phyloP scores from a whole-genome alignment of 2,113 vertebrate species.

The Clarias magur region DNA sequence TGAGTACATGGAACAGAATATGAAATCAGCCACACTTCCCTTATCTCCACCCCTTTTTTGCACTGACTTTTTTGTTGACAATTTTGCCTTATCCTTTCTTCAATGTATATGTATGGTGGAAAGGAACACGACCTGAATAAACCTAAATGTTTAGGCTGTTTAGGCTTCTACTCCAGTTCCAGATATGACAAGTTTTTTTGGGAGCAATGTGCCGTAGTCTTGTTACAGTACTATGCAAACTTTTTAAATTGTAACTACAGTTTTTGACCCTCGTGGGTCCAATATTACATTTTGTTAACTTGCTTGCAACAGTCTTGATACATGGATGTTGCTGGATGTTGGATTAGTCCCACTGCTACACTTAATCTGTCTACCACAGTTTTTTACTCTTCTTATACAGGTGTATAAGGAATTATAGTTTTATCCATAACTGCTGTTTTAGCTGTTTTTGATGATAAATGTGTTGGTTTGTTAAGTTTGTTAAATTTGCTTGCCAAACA shows the following conservation, averaged over 20 bases:
- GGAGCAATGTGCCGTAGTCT: background rate
- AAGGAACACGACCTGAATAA: background rate
- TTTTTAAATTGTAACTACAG: background rate
- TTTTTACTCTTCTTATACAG: background rate
- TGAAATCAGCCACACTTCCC: background rate
- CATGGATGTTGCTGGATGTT: background rate
- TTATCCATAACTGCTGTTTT: background rate
- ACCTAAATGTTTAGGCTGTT: too few species aligned
- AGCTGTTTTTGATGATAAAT: background rate
- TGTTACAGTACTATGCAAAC: background rate
- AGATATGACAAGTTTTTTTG: background rate
- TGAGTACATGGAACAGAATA: slow-evolving; percentile 4
- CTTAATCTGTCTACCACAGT: background rate
- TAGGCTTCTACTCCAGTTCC: background rate
- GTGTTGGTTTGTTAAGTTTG: background rate
- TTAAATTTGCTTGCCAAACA: background rate
- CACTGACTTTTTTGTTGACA: background rate
- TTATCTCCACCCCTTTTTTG: background rate
- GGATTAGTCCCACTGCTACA: background rate
- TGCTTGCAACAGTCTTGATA: background rate
- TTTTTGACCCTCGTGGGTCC: background rate
- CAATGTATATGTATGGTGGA: background rate
- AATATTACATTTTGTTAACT: background rate
- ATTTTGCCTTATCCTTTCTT: background rate
- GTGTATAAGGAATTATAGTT: background rate